A percentile compares a stretch with the other conserved stretches of the same genome.
Evolutionary conservation across 2,113 vertebrate species (phyloP).

Genomic region (Stomatorhinus ivindoensis): DNA sequence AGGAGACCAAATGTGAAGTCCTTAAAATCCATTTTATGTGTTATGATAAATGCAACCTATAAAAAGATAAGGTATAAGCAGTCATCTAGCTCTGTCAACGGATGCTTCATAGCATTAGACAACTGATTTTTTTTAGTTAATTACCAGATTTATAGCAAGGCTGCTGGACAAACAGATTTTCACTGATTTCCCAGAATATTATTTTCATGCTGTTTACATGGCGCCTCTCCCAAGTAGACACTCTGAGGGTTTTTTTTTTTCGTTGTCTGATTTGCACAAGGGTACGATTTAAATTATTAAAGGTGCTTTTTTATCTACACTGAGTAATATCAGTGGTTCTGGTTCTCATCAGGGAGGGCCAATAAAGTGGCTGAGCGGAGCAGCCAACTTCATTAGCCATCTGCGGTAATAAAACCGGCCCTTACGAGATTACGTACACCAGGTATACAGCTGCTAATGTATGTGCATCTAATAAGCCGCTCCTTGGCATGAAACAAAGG

Average conservation of each 20-base stretch:
- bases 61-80: constrained; percentile 10
- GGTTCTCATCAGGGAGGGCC: constrained; percentile 46
- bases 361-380: constrained; percentile 51
- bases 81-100: constrained; percentile 35
- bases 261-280: constrained; percentile 33
- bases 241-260: constrained; percentile 20
- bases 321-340: constrained; percentile 50
- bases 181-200: constrained; percentile 24
- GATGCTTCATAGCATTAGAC: constrained; percentile 32
- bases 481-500: constrained; percentile 6
- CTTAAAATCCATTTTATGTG: constrained; percentile 38
- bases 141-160: constrained; percentile 49
- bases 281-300: constrained; percentile 53
- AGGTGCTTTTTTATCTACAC: constrained; percentile 38
- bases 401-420: constrained; percentile 58
- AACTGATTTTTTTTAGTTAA: constrained; percentile 43
- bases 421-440: constrained; percentile 55
- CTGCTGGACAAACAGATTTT: constrained; percentile 40
- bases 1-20: constrained; percentile 17
- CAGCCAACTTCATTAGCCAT: constrained; percentile 63
- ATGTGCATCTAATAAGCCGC: constrained; percentile 23
- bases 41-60: constrained; percentile 45
- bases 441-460: constrained; percentile 46
- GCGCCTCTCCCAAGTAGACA: constrained; percentile 3
- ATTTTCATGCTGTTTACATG: constrained; percentile 33